Evolutionary conservation across 1,140 invertebrate genomes (phyloP).

Genomic region (Conus betulinus): DNA sequence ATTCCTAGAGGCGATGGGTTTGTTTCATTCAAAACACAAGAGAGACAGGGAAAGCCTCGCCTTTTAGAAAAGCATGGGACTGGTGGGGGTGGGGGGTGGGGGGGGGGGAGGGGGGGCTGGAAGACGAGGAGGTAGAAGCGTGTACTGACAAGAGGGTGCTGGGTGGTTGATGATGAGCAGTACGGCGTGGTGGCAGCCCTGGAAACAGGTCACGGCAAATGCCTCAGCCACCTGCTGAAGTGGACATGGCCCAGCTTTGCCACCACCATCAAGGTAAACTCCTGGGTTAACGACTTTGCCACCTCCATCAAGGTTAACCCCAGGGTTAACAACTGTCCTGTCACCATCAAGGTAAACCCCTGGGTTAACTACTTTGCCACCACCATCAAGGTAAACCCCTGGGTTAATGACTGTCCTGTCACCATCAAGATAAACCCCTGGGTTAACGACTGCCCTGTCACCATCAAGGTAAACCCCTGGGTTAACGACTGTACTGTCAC

Average conservation of each 20-base stretch:
- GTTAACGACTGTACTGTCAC: constrained; percentile 26
- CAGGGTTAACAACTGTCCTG: too few species aligned
- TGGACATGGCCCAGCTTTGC: constrained; percentile 54
- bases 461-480: too few species aligned
- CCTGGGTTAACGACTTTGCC: neutral
- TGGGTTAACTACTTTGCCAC: constrained; percentile 2
- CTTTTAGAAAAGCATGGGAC: too few species aligned
- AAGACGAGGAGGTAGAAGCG: neutral
- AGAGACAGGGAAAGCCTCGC: too few species aligned
- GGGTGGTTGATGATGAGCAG: constrained; percentile 31
- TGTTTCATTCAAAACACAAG: too few species aligned
- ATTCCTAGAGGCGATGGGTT: too few species aligned
- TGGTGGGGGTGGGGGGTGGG: neutral
- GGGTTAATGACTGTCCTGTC: too few species aligned
- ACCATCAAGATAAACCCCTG: neutral
- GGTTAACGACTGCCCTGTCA: too few species aligned
- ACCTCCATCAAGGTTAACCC: neutral
- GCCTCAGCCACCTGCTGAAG: constrained; percentile 52
- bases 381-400: constrained; percentile 56
- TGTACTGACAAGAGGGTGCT: neutral
- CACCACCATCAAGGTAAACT: constrained; percentile 57
- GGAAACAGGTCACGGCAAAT: constrained; percentile 43
- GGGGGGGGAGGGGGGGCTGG: neutral
- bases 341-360: too few species aligned
- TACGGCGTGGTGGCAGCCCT: constrained; percentile 58